A percentile compares a stretch with the other conserved stretches of the same genome.
Evolutionary conservation across 2,888 invertebrate genomes (phyloP).

Genomic region (Ormyrus rosae): DNA sequence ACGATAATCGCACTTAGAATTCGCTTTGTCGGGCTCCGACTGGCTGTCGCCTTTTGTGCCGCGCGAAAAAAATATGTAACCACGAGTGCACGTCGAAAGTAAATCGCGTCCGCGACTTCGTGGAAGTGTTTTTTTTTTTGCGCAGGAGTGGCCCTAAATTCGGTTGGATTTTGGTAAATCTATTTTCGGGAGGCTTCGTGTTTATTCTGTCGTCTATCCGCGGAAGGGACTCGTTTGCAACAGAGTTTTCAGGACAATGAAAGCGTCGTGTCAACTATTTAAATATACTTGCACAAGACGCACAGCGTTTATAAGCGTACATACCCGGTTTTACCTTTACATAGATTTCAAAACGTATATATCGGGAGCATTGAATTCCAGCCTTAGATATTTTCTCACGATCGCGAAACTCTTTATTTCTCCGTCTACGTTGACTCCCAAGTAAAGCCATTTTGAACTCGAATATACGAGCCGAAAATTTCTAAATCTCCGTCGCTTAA

Average conservation of each 20-base stretch:
- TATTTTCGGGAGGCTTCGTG: too few relatives aligned
- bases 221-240: too few relatives aligned
- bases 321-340: conserved; percentile 24
- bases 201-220: conserved; percentile 18
- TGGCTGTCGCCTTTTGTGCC: neutral
- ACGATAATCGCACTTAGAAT: conserved; percentile 4
- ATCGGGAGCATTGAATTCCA: conserved; percentile 27
- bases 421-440: conserved; percentile 18
- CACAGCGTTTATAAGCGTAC: conserved; percentile 39
- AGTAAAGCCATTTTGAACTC: conserved; percentile 21
- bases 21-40: neutral
- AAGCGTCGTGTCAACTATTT: conserved; percentile 45
- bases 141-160: too few relatives aligned
- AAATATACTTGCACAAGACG: conserved; percentile 48
- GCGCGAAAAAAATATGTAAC: neutral
- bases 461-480: conserved; percentile 40
- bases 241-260: conserved; percentile 5
- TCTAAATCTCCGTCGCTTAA: conserved; percentile 19
- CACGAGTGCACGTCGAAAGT: too few relatives aligned
- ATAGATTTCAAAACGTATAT: conserved; percentile 38
- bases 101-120: too few relatives aligned
- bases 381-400: conserved; percentile 52
- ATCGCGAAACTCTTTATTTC: conserved; percentile 43
- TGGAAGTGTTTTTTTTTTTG: too few relatives aligned
- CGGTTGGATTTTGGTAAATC: too few relatives aligned